Conservation (phyloP, 2,888 invertebrate species). For the Zelleria hepariella region DNA sequence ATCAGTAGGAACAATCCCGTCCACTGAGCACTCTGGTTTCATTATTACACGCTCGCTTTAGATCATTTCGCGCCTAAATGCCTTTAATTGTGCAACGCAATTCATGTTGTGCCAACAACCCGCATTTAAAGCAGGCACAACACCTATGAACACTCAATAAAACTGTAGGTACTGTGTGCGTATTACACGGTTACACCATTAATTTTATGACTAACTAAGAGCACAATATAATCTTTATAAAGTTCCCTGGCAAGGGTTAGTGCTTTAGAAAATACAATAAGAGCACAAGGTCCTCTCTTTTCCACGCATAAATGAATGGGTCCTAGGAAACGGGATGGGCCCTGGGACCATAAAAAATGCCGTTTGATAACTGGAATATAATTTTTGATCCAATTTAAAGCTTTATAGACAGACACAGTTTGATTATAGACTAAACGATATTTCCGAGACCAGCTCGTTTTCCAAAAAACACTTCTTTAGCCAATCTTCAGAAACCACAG, state of each 20-base stretch:
- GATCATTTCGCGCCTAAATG: conserved; percentile 50
- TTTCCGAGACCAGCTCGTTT: conserved; percentile 26
- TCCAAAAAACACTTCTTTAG: conserved; percentile 35
- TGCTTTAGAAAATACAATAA: too few species aligned
- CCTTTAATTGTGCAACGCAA: conserved; percentile 33
- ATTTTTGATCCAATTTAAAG: neutral
- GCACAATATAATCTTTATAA: too few species aligned
- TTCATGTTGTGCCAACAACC: neutral
- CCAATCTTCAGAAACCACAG: conserved; percentile 46
- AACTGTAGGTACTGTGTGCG: too few species aligned
- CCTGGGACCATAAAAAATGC: too few species aligned
- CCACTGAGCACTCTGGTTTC: neutral
- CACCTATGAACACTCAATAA: too few species aligned
- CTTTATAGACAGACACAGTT: neutral
- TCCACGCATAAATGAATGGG: too few species aligned
- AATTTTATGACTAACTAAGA: too few species aligned
- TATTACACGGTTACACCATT: too few species aligned
- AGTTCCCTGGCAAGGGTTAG: too few species aligned
- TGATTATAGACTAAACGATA: conserved; percentile 20
- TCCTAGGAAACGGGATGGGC: too few species aligned
- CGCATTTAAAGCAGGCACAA: neutral
- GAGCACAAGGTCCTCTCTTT: too few species aligned
- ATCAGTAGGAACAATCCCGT: neutral
- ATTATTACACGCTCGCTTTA: conserved; percentile 26
- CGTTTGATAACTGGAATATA: too few species aligned